Percentiles rank a stretch among this genome's conserved stretches.
Conservation (phyloP, 2,797 vertebrate genomes). For the Steatocranus sp. region DNA sequence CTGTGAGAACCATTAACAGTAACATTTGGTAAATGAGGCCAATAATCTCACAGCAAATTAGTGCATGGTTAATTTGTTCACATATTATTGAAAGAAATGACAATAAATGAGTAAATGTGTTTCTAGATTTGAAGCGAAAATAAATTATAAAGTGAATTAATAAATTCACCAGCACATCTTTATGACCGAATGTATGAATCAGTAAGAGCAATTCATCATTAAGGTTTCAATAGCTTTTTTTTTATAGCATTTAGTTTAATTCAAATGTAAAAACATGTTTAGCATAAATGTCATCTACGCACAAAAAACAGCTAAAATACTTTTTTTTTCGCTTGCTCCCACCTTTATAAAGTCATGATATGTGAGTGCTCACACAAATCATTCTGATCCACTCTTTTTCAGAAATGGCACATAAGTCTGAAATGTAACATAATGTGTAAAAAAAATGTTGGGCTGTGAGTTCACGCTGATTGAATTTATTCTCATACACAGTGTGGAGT, state of each 20-base stretch:
- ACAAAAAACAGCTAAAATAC: not conserved
- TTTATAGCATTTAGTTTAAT: not conserved
- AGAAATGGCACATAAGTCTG: slow-evolving; percentile 66
- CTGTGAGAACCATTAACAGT: not conserved
- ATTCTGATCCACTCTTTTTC: slow-evolving; percentile 18
- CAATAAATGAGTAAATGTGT: not conserved
- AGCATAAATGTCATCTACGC: not conserved
- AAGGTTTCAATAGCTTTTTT: not conserved
- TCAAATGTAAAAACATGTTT: not conserved
- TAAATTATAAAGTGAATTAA: not conserved
- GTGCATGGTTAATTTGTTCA: not conserved
- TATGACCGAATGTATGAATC: not conserved
- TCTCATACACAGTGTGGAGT: slow-evolving; percentile 7
- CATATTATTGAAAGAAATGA: not conserved
- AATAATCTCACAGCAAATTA: not conserved
- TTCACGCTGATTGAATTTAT: slow-evolving; percentile 49
- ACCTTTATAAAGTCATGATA: not conserved
- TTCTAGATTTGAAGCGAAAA: not conserved
- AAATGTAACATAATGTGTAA: slow-evolving; percentile 75
- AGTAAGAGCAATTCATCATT: not conserved
- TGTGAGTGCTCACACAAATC: slow-evolving; percentile 14
- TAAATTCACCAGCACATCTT: not conserved
- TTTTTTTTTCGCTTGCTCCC: not conserved
- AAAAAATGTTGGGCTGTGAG: slow-evolving; percentile 59
- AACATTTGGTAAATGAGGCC: not conserved